Base-by-base conservation (phyloP, 2,797 vertebrate genomes). In the Oryzias sinensis region DNA sequence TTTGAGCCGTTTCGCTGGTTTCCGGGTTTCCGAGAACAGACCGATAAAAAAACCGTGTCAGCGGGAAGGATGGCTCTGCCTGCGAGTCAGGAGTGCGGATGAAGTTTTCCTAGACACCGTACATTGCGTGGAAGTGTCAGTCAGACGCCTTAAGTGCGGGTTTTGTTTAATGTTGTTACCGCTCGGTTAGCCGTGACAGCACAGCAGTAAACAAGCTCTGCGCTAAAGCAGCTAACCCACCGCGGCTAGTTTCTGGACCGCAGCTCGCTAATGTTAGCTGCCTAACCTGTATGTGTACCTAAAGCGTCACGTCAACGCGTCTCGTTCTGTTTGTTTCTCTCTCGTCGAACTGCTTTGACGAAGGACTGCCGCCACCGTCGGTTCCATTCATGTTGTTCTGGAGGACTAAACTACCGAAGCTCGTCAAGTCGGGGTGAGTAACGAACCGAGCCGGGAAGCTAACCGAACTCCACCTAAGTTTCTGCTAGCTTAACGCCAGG, bases 1-100 rank as follows among this genome's bases (percentile, higher is more conserved):
- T 93, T 93, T 92, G 91, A 90, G 71, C 74, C 59, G 65, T 45
- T 69, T 67, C 49, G 61, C 66, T 70, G 56, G 80, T 90, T 93
- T 93, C 91, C 92, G 89, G 87, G 90, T 91, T 90, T 80, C 73
- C 14, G 62, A 69, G 75, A 48, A 79, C 65, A 50, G 49, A 72
- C 52, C 58, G 79, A 83, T 59, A 65, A 80, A 76, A 64, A 80
- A 77, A 63, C 65, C 43, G 65, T 68, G 79, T 74, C 56, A 68
- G 73, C 62, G 60, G 70, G 64, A 53, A 70, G 68, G 46, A 79
- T 81, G 81, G 76, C 74, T 78, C 72, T 47, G 67, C 80, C 62
- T 22, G 66, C 74, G 54, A 82, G 71, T 70, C 76, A 44, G 76
- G 75, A 70, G 50, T 71, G 85, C 60, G 72, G 78, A 7, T 80